Evolutionary conservation across 2,113 vertebrate genomes (phyloP).

Genomic region (Paradoxurus hermaphroditus): DNA sequence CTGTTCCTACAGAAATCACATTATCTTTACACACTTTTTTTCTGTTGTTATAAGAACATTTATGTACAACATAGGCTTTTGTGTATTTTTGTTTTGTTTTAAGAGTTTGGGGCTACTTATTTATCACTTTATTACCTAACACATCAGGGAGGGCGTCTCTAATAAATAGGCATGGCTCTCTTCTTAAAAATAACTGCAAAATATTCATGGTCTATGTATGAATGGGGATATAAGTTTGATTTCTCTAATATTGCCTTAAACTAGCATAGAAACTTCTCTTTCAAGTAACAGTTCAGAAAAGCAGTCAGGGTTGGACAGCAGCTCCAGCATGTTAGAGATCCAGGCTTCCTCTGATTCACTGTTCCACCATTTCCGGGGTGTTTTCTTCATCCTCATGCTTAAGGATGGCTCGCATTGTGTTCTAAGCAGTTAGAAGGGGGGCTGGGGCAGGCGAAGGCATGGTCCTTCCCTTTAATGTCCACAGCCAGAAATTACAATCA

Average conservation of each 20-base stretch:
- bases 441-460: neutral
- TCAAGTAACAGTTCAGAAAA: neutral
- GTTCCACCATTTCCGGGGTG: neutral
- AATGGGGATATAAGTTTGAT: neutral
- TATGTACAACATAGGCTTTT: neutral
- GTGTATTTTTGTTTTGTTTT: neutral
- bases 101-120: neutral
- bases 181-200: neutral
- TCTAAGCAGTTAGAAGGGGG: neutral
- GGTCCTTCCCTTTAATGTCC: neutral
- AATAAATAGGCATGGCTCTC: neutral
- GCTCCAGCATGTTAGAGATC: neutral
- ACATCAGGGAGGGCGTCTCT: neutral
- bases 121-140: neutral
- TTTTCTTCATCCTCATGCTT: neutral
- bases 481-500: neutral
- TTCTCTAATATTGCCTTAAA: neutral
- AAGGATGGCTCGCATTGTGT: neutral
- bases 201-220: neutral
- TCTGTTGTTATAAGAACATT: neutral
- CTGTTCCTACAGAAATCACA: neutral
- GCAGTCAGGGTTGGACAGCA: neutral
- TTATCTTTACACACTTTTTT: neutral
- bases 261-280: neutral
- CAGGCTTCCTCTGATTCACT: neutral